These are phyloP conservation scores for Phoebastria nigripes DNA, from an alignment of 2,797 vertebrate species.

Conservation along the genomic window DNA sequence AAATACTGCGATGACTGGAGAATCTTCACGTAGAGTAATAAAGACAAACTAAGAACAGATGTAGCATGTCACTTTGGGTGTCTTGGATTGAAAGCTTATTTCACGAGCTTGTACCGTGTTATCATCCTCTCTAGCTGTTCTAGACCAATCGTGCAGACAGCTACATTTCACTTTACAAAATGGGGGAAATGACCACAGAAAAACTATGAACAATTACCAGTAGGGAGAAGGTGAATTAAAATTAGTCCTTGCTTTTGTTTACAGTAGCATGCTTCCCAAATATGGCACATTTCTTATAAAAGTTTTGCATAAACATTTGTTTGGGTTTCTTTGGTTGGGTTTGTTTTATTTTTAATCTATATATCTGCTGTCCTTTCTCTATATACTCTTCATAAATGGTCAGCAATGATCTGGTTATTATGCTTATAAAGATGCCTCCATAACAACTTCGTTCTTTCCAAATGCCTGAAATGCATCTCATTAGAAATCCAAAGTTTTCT, in stretches of 20 bases:
- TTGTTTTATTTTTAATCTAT: too few species aligned
- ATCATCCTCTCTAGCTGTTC: not conserved
- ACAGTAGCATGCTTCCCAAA: not conserved
- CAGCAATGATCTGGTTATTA: not conserved
- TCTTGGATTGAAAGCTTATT: not conserved
- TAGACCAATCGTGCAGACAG: accelerated
- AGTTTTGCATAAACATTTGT: not conserved
- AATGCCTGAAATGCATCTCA: not conserved
- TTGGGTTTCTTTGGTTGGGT: accelerated
- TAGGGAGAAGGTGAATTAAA: not conserved
- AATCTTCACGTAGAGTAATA: not conserved
- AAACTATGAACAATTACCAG: not conserved
- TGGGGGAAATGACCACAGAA: not conserved
- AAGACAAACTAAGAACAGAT: not conserved
- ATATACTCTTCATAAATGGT: not conserved
- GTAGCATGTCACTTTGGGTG: not conserved
- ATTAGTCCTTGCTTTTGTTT: not conserved
- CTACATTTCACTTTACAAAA: not conserved
- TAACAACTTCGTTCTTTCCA: not conserved
- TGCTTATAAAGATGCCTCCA: not conserved
- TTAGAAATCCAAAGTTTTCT: not conserved
- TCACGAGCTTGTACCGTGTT: not conserved
- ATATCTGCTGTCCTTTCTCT: not conserved
- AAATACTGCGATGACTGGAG: not conserved
- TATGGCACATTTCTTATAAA: not conserved